Evolutionary conservation across 1,140 invertebrate species (phyloP).

Genomic region (Rhynchophorus ferrugineus): DNA sequence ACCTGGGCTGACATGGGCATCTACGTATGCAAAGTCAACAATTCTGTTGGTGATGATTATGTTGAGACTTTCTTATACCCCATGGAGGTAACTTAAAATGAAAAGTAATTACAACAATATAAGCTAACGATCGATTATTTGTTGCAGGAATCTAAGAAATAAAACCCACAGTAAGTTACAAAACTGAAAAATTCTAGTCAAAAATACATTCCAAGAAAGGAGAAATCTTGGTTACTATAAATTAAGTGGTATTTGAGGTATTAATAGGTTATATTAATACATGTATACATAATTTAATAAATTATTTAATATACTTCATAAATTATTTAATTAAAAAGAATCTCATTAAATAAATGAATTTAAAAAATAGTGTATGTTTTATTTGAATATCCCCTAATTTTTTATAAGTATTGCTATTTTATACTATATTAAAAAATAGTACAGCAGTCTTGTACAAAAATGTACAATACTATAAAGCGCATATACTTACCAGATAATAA

Average conservation of each 20-base stretch:
- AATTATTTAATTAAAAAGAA: background rate
- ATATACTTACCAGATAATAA: too few species aligned
- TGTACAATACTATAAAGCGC: too few species aligned
- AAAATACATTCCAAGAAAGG: constrained; percentile 17
- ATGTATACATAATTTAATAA: too few species aligned
- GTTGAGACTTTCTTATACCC: constrained; percentile 72
- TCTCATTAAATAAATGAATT: background rate
- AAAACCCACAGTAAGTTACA: background rate
- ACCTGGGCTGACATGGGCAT: constrained; percentile 73
- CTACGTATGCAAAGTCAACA: constrained; percentile 66
- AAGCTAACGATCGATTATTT: constrained; percentile 3
- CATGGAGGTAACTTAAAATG: constrained; percentile 46
- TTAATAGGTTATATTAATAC: constrained; percentile 18
- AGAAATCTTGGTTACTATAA: constrained; percentile 17
- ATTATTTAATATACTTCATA: too few species aligned
- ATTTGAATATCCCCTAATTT: too few species aligned
- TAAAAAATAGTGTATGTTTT: too few species aligned
- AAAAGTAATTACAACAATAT: constrained; percentile 5
- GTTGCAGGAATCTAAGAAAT: constrained; percentile 24
- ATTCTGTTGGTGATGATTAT: constrained; percentile 55
- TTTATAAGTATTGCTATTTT: too few species aligned
- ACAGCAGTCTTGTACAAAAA: too few species aligned
- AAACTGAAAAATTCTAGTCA: constrained; percentile 19
- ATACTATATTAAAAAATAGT: too few species aligned
- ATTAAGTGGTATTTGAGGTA: constrained; percentile 22